Percentiles rank a stretch among this genome's conserved stretches.
Conservation (phyloP, 2,797 vertebrate genomes). For the Rhabdophis nuchalis region DNA sequence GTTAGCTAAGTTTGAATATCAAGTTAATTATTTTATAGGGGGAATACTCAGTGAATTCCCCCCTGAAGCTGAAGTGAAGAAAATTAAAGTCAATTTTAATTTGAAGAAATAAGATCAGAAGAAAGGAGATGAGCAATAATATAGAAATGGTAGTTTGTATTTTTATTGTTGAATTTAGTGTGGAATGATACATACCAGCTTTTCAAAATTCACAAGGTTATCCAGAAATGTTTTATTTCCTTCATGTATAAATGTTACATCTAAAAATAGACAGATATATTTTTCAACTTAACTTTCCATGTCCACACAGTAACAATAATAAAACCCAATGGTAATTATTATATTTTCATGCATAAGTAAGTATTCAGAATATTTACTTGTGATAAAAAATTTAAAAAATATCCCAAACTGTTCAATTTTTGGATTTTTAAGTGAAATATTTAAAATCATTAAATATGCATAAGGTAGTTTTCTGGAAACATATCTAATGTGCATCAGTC, state of each 20-base stretch:
- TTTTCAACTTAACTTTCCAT: neutral
- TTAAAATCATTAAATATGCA: neutral
- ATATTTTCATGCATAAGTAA: neutral
- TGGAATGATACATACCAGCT: slow-evolving; percentile 83
- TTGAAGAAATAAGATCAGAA: neutral
- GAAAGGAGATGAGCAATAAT: neutral
- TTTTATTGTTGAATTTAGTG: neutral
- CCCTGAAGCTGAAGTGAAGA: neutral
- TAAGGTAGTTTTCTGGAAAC: neutral
- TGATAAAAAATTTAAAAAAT: neutral
- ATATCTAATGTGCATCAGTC: neutral
- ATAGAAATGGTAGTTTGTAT: neutral
- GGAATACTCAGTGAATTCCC: neutral
- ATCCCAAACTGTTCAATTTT: neutral
- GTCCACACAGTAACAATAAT: neutral
- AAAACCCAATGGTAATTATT: neutral
- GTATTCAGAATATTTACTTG: neutral
- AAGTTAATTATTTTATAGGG: neutral
- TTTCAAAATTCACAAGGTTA: slow-evolving; percentile 97
- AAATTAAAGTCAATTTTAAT: neutral
- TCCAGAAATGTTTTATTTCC: slow-evolving; percentile 98
- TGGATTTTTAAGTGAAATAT: neutral
- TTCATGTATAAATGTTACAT: slow-evolving; percentile 97
- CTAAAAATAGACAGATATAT: slow-evolving; percentile 69
- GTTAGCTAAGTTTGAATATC: neutral